Evolutionary conservation across 1,140 invertebrate genomes (phyloP).

Genomic region (Bombus huntii): DNA sequence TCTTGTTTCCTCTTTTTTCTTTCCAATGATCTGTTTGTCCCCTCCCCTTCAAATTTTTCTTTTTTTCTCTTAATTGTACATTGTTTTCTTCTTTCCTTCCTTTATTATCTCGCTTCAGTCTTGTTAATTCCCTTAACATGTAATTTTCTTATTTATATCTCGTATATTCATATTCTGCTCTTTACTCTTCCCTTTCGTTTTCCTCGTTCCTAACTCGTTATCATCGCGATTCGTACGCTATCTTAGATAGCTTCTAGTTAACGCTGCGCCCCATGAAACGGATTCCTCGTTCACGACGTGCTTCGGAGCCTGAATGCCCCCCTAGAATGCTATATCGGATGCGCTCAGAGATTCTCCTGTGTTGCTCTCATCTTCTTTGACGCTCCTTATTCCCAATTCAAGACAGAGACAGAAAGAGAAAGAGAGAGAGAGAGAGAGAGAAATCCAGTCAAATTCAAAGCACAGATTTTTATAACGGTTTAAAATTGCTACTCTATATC

Average conservation of each 20-base stretch:
- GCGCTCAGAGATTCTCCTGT: not conserved
- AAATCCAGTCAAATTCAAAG: not conserved
- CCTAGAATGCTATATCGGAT: not conserved
- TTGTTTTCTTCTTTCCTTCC: not conserved
- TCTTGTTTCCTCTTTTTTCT: too few relatives aligned
- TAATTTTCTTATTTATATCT: not conserved
- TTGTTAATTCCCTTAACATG: too few relatives aligned
- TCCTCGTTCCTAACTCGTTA: not conserved
- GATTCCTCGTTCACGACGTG: slow-evolving; percentile 33
- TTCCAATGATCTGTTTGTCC: not conserved
- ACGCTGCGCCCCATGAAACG: slow-evolving; percentile 9
- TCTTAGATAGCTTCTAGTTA: slow-evolving; percentile 14
- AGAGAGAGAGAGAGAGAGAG: too few relatives aligned
- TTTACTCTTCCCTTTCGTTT: not conserved
- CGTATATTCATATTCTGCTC: too few relatives aligned
- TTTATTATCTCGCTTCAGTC: not conserved
- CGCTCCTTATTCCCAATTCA: not conserved
- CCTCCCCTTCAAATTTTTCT: not conserved
- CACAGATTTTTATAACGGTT: not conserved
- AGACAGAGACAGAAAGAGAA: too few relatives aligned
- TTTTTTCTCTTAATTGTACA: not conserved
- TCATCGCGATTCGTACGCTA: not conserved
- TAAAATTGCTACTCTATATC: not conserved
- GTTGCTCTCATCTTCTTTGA: not conserved
- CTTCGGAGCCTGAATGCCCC: slow-evolving; percentile 10